Evolutionary conservation across 2,888 invertebrate species (phyloP), one percentile per base, ranked within the genome.

Genomic region (Xanthorhoe designata): DNA sequence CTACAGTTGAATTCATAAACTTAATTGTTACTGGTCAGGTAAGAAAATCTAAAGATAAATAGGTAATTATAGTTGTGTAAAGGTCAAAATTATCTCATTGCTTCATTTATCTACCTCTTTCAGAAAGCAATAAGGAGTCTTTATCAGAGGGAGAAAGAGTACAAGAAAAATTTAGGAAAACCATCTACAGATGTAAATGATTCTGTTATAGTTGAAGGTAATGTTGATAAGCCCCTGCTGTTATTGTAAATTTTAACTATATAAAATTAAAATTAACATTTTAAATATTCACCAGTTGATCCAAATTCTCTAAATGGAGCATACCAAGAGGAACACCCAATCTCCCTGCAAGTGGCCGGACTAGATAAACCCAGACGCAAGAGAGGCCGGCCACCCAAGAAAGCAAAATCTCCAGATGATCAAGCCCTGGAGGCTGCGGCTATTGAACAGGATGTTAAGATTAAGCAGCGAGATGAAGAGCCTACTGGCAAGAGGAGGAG

Each of bases 1-100:
- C 96, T 51, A 96, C 96, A 19, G 95, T 95, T 63, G 95, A 96
- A 77, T 97, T 97, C 85, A 94, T 97, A 76, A 95, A 96, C 75
- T 87, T 96, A 17, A 94, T 97, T 71, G 92, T 95, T 61, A 94
- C 94, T 78, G 97, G 97, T 1, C 97, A 97, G 86, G 94, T 94
- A 76, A 71, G 45, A 55, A 60, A 32, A 6, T 32, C 8, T 6
- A 32, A 32, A 32, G 0, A 32, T 32, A 32, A 0, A 1, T 24
- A 24, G 4, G 7, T 7, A 32, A 32, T 6, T 32, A n/a, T n/a
- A 32, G 32, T 7, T 32, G 32, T 32, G 5, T 7, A 7, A 6
- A 32, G 32, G 32, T 13, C 38, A 42, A 13, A 42, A 42, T 42
- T 2, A 42, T 42, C 38, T 38, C 32, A 32, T 42, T 42, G 7